phyloP scores from a whole-genome alignment of 2,113 vertebrate genomes.

The Campylorhamphus procurvoides region DNA sequence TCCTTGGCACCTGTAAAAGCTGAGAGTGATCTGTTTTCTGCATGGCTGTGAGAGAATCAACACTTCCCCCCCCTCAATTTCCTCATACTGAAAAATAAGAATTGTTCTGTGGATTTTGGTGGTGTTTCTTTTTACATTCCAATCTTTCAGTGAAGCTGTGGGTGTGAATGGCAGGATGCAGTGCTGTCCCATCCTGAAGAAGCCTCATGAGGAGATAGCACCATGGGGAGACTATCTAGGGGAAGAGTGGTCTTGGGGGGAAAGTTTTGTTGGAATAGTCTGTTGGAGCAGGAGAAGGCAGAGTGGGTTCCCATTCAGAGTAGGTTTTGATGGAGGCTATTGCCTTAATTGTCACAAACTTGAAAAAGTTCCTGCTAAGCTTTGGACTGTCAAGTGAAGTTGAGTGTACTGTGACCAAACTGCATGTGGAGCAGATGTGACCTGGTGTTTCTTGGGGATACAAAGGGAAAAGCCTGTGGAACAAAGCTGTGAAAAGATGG shows the following conservation, averaged over 20 bases:
- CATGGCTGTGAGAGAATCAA: fast-evolving
- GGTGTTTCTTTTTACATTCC: background rate
- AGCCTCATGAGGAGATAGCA: background rate
- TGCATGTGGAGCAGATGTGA: background rate
- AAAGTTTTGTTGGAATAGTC: background rate
- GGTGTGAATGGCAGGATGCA: background rate
- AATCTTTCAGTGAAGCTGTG: background rate
- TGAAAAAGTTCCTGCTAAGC: background rate
- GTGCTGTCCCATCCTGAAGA: background rate
- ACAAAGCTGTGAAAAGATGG: background rate
- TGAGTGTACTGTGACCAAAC: background rate
- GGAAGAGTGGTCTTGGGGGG: background rate
- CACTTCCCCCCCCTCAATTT: background rate
- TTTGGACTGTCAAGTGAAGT: background rate
- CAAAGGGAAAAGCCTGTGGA: background rate
- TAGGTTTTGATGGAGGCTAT: background rate
- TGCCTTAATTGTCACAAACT: background rate
- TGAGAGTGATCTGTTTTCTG: background rate
- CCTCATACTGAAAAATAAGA: background rate
- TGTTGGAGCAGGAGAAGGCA: background rate
- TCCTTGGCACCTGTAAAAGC: background rate
- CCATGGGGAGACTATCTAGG: background rate
- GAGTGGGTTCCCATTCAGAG: background rate
- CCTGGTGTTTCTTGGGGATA: background rate
- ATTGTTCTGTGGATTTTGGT: background rate